phyloP scores from a whole-genome alignment of 2,797 vertebrate genomes.

The Gouania willdenowi region DNA sequence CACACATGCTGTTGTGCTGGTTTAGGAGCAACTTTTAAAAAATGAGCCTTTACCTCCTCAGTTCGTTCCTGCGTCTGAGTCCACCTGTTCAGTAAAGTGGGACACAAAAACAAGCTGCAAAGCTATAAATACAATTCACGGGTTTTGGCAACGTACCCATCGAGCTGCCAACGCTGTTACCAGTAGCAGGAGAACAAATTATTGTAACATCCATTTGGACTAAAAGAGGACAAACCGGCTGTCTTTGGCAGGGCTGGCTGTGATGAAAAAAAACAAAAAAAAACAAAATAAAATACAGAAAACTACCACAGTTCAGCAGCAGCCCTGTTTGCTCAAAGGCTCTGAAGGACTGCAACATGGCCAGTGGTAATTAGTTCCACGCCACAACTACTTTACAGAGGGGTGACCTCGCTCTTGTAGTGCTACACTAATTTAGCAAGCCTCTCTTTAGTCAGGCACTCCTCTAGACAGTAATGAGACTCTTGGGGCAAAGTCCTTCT shows the following conservation, averaged over 20 bases:
- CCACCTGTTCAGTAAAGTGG: conserved; percentile 59
- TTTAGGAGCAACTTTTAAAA: conserved; percentile 57
- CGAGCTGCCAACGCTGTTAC: conserved; percentile 35
- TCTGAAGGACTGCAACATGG: conserved; percentile 50
- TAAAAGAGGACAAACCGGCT: conserved; percentile 41
- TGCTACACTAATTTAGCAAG: conserved; percentile 39
- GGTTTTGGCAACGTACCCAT: conserved; percentile 59
- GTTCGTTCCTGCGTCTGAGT: conserved; percentile 53
- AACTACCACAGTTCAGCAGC: conserved; percentile 30
- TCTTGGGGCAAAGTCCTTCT: conserved; percentile 33
- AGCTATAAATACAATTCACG: conserved; percentile 63
- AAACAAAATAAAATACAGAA: no score
- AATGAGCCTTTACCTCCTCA: conserved; percentile 71
- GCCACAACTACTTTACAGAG: conserved; percentile 49
- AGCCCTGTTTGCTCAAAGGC: conserved; percentile 51
- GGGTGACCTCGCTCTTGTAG: conserved; percentile 43
- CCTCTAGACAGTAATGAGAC: conserved; percentile 34
- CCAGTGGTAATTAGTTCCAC: conserved; percentile 52
- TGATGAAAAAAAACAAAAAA: conserved; percentile 5
- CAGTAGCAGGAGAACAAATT: conserved; percentile 41
- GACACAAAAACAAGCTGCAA: conserved; percentile 58
- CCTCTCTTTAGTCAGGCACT: conserved; percentile 44
- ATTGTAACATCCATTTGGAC: conserved; percentile 48
- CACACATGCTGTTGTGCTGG: conserved; percentile 64
- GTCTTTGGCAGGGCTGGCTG: conserved; percentile 24